Percentiles rank a stretch among this genome's conserved stretches.
These are phyloP conservation scores for Zaprionus capensis DNA, from an alignment of 1,140 invertebrate genomes.

Conservation along the genomic window DNA sequence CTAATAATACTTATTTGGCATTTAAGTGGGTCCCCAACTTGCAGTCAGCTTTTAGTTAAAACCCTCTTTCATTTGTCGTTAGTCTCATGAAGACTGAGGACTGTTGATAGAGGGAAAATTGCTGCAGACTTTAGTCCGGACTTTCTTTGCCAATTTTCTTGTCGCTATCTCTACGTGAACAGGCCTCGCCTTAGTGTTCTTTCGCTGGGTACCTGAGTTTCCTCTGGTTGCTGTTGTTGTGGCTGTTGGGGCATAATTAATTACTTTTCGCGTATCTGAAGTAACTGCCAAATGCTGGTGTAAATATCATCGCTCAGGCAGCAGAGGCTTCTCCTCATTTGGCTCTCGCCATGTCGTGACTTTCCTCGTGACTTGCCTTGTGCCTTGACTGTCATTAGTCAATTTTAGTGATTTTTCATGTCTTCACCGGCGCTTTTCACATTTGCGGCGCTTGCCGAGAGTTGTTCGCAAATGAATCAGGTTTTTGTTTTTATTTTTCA, in stretches of 20 bases:
- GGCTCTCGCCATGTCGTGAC: neutral
- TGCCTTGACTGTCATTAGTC: conserved; percentile 39
- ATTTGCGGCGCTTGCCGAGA: neutral
- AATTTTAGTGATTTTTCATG: conserved; percentile 25
- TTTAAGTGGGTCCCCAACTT: neutral
- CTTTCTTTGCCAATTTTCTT: conserved; percentile 17
- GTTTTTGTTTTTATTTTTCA: neutral
- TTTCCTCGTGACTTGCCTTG: conserved; percentile 9
- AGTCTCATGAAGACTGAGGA: conserved; percentile 42
- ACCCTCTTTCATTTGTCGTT: conserved; percentile 34
- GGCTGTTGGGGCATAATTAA: conserved; percentile 55
- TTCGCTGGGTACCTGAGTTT: neutral
- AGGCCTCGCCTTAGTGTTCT: conserved; percentile 33
- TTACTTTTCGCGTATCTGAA: conserved; percentile 35
- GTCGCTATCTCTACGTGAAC: conserved; percentile 49
- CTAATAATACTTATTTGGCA: neutral
- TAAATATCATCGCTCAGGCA: neutral
- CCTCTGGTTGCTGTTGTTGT: neutral
- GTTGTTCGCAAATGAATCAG: neutral
- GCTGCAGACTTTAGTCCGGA: conserved; percentile 2
- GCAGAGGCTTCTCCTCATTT: neutral
- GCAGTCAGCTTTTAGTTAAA: neutral
- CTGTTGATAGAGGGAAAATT: conserved; percentile 46
- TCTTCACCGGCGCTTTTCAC: conserved; percentile 13
- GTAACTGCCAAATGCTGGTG: conserved; percentile 12